Base-by-base conservation (phyloP, 1,140 invertebrate genomes). In the Zaprionus gabonicus region DNA sequence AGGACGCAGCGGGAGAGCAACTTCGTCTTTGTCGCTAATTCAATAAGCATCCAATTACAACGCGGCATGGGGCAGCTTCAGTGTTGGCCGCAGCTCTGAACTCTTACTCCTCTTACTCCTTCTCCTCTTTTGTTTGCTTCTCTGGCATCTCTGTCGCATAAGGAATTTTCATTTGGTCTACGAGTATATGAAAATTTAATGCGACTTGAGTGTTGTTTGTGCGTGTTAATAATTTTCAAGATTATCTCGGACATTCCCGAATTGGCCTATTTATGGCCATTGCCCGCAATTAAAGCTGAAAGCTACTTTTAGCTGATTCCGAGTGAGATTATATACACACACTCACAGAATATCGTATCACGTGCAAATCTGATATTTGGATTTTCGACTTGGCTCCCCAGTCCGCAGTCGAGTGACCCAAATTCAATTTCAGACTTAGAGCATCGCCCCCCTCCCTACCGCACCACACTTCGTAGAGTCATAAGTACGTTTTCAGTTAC, bases 21-120 rank as follows among this genome's bases (percentile, higher is more conserved):
- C 55, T 27, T 57, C 55, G 74, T 71, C 81, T 85, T 85, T 82
- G 81, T 82, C 75, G 76, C 85, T 88, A 90, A 88, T 88, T 88
- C 85, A 88, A 88, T 88, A 88, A 88, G 85, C 82, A 88, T 90
- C 86, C 85, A 88, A 88, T 88, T 88, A 91, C 85, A 88, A 75
- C 71, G 71, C 81, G 81, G 71, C 81, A 66, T 68, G 81, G 55
- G 13, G 41, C 67, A 58, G n/a, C 58, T 17, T 59, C 58, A n/a
- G 12, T 20, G 9, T 62, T 59, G 27, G n/a, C 12, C 36, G 9
- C 44, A 12, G n/a, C 17, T 36, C 49, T 25, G 12, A 3, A 10
- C 55, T 17, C 49, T 17, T 9, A 55, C 53, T 56, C n/a, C 55
- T 17, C 49, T 31, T n/a, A 55, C 53, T 56, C 53, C 17, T 12